Percentiles rank a stretch among this genome's conserved stretches.
These are phyloP conservation scores for Yponomeuta cagnagella DNA, from an alignment of 2,888 invertebrate genomes.

Conservation along the genomic window DNA sequence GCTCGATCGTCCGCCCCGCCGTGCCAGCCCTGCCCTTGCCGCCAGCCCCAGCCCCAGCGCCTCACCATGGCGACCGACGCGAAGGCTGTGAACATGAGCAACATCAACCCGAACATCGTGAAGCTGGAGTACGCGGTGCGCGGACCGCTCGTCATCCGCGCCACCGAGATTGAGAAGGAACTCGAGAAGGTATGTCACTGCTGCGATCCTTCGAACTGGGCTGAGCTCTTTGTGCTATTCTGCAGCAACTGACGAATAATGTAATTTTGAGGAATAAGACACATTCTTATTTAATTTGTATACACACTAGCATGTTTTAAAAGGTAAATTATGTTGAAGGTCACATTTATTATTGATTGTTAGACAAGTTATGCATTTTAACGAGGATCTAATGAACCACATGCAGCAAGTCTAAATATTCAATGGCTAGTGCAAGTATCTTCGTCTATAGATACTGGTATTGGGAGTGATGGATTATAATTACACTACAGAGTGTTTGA, in stretches of 20 bases:
- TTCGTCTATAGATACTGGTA: too few relatives aligned
- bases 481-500: too few relatives aligned
- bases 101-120: conserved; percentile 92
- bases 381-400: too few relatives aligned
- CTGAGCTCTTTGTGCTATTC: neutral
- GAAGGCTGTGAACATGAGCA: conserved; percentile 75
- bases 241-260: neutral
- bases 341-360: too few relatives aligned
- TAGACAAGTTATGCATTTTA: too few relatives aligned
- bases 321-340: too few relatives aligned
- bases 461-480: too few relatives aligned
- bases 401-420: too few relatives aligned
- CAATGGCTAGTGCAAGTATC: too few relatives aligned
- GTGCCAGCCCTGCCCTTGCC: neutral
- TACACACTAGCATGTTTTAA: neutral
- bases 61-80: conserved; percentile 43
- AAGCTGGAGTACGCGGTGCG: conserved; percentile 98
- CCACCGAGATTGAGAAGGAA: conserved; percentile 95
- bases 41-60: neutral
- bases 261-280: too few relatives aligned
- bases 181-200: conserved; percentile 91
- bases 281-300: neutral
- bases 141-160: conserved; percentile 95
- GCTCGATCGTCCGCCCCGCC: neutral
- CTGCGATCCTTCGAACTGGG: conserved; percentile 93